Percentiles rank a stretch among this genome's conserved stretches.
Conservation (phyloP, 2,797 vertebrate species). For the Clarias platycephalus region DNA sequence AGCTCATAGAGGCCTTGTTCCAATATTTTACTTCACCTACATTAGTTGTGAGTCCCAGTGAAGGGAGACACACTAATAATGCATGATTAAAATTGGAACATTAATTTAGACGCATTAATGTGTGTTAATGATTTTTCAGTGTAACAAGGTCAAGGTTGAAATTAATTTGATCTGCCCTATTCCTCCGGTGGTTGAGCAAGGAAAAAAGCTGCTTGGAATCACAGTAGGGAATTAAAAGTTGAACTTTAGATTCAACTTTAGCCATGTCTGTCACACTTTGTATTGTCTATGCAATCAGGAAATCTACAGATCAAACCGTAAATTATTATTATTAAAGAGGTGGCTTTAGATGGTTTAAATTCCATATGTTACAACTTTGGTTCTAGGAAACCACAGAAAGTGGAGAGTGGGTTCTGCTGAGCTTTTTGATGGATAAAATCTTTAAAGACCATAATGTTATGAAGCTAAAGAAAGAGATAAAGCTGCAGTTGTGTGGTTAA, state of each 20-base stretch:
- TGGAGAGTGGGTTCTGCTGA: background rate
- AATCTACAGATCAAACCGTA: background rate
- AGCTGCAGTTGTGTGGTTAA: background rate
- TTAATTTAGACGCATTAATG: conserved; percentile 51
- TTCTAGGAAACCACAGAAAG: background rate
- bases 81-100: conserved; percentile 51
- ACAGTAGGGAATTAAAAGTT: conserved; percentile 9
- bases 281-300: background rate
- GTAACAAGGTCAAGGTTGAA: conserved; percentile 56
- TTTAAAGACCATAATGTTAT: too few species aligned
- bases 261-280: background rate
- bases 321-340: background rate
- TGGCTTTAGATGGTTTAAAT: background rate
- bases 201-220: conserved; percentile 1
- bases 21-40: conserved; percentile 35
- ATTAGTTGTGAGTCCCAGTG: conserved; percentile 43
- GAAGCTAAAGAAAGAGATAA: background rate
- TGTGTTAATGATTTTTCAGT: conserved; percentile 48
- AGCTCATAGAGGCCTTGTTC: conserved; percentile 2
- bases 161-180: conserved; percentile 50
- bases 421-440: too few species aligned
- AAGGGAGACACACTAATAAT: conserved; percentile 49
- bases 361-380: background rate
- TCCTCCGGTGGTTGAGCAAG: background rate
- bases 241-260: conserved; percentile 14